These are phyloP conservation scores for Pseudolaguvia tuberculata DNA, from an alignment of 2,113 vertebrate genomes.

Conservation along the genomic window DNA sequence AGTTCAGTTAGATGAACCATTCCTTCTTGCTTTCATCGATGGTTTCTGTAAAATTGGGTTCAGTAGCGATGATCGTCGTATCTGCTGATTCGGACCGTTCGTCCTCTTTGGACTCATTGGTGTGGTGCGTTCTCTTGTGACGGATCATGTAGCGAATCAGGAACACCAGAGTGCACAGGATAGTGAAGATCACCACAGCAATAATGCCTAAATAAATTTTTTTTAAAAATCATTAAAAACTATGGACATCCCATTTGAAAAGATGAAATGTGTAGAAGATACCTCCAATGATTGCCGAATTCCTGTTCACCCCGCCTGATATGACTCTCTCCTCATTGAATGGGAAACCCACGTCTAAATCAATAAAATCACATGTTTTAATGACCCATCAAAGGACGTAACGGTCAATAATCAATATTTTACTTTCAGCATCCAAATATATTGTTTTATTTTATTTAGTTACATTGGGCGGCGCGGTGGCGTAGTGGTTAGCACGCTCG, in stretches of 20 bases:
- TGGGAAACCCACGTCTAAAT: slow-evolving; percentile 81
- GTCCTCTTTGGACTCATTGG: slow-evolving; percentile 90
- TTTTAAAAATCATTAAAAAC: background rate
- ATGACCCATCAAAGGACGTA: background rate
- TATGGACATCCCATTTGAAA: too few species aligned
- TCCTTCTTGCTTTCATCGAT: slow-evolving; percentile 21
- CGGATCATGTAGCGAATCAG: slow-evolving; percentile 99
- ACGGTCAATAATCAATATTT: background rate
- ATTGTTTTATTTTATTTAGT: too few species aligned
- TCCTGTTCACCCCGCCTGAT: slow-evolving; percentile 93
- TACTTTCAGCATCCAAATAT: background rate
- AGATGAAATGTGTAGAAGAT: background rate
- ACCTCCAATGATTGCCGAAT: slow-evolving; percentile 98
- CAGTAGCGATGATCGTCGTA: background rate
- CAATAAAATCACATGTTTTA: background rate
- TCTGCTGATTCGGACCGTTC: slow-evolving; percentile 82
- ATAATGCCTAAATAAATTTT: slow-evolving; percentile 87
- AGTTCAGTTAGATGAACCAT: slow-evolving; percentile 14
- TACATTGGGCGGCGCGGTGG: too few species aligned
- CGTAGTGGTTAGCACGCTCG: too few species aligned
- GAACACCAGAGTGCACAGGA: slow-evolving; percentile 94
- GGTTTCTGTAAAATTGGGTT: slow-evolving; percentile 13
- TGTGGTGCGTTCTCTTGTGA: slow-evolving; percentile 98
- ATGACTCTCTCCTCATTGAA: slow-evolving; percentile 92
- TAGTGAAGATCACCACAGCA: slow-evolving; percentile 97